A percentile compares a stretch with the other conserved stretches of the same genome.
phyloP scores from a whole-genome alignment of 2,113 vertebrate species.

The Caranx ignobilis region DNA sequence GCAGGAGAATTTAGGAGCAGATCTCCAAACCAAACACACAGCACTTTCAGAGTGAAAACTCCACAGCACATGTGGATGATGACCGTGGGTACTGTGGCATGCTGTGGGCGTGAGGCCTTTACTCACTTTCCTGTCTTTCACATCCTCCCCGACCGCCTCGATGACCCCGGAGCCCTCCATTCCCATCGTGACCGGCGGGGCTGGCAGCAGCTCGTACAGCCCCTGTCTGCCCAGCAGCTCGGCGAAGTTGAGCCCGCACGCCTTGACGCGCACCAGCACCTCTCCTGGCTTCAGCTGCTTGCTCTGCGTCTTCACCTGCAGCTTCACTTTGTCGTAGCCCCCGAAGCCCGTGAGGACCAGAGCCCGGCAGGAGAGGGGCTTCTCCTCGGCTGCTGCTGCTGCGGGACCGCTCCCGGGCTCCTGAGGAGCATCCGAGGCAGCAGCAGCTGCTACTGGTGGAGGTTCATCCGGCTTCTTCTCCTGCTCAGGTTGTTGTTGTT shows the following conservation, averaged over 20 bases:
- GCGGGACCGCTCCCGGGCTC: constrained; percentile 33
- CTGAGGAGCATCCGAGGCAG: constrained; percentile 8
- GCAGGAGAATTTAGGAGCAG: too few species aligned
- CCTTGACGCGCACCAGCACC: constrained; percentile 86
- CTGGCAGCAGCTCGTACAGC: constrained; percentile 86
- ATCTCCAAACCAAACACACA: neutral
- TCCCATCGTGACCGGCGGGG: constrained; percentile 86
- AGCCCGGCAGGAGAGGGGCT: constrained; percentile 74
- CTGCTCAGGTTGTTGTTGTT: constrained; percentile 59
- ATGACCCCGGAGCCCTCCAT: constrained; percentile 90
- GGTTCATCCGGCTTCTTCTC: constrained; percentile 59
- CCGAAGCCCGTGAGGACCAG: constrained; percentile 89
- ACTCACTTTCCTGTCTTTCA: constrained; percentile 88
- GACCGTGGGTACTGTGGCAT: neutral
- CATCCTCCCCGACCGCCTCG: constrained; percentile 87
- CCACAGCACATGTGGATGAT: neutral
- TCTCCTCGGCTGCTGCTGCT: constrained; percentile 27
- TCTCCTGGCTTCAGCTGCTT: constrained; percentile 80
- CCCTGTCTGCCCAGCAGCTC: constrained; percentile 90
- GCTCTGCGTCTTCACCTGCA: constrained; percentile 83
- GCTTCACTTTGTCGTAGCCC: constrained; percentile 90
- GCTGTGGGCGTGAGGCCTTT: constrained; percentile 11
- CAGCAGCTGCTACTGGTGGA: constrained; percentile 6
- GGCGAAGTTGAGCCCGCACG: constrained; percentile 92
- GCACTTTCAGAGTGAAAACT: neutral